Percentiles rank a stretch among this genome's conserved stretches.
These are phyloP conservation scores for Kryphioiulus occultus DNA, from an alignment of 2,888 invertebrate species.

Conservation along the genomic window DNA sequence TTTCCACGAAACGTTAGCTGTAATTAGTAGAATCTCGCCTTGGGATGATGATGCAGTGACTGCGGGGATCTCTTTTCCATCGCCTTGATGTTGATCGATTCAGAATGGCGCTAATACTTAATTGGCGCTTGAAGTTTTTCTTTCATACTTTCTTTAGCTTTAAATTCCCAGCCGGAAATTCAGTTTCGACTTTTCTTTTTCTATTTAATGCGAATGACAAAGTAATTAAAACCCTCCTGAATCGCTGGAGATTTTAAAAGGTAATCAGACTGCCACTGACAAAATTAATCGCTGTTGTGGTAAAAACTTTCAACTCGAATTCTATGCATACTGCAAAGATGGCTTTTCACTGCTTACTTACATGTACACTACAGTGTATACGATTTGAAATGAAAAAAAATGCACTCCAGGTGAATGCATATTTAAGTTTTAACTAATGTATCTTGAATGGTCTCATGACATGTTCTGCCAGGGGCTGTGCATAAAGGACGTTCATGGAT, in stretches of 20 bases:
- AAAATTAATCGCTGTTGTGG: not conserved
- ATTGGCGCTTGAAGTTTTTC: not conserved
- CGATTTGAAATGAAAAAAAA: too few species aligned
- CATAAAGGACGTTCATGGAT: too few species aligned
- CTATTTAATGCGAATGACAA: not conserved
- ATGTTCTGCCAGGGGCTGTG: too few species aligned
- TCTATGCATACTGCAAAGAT: not conserved
- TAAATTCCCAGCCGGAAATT: not conserved
- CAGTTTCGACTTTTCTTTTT: not conserved
- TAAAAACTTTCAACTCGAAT: not conserved
- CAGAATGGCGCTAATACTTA: not conserved
- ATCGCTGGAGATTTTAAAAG: not conserved
- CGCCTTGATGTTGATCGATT: not conserved
- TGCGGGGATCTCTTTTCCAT: not conserved
- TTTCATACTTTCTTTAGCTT: not conserved
- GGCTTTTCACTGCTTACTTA: not conserved
- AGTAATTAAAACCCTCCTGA: not conserved
- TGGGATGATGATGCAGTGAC: not conserved
- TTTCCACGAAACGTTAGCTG: not conserved
- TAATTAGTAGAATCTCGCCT: not conserved
- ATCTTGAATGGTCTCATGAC: too few species aligned
- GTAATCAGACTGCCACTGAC: not conserved
- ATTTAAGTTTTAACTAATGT: too few species aligned
- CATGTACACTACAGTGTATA: too few species aligned
- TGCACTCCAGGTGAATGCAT: too few species aligned